A percentile compares a stretch with the other conserved stretches of the same genome.
Evolutionary conservation across 2,888 invertebrate species (phyloP).

Genomic region (Sphaerophoria rueppellii): DNA sequence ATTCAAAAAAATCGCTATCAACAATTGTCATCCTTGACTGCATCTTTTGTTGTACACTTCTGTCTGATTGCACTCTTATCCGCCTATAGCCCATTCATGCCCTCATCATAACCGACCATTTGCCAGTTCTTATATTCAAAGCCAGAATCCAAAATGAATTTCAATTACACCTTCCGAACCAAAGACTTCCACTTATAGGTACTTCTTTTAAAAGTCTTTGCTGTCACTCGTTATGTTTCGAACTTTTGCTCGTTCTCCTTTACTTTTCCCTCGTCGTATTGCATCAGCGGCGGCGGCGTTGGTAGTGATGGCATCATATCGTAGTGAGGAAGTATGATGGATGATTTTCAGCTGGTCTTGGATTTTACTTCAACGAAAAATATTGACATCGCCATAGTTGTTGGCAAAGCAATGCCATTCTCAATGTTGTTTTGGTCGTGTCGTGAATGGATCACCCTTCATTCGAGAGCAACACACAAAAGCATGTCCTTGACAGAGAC

Average conservation of each 20-base stretch:
- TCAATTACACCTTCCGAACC: constrained; percentile 54
- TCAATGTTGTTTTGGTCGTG: constrained; percentile 52
- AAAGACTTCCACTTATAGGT: background rate
- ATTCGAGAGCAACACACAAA: constrained; percentile 8
- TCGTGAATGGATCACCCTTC: constrained; percentile 48
- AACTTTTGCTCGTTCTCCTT: background rate
- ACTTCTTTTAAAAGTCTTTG: background rate
- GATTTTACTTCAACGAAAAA: constrained; percentile 47
- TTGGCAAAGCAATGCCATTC: constrained; percentile 36
- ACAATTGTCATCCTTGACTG: constrained; percentile 52
- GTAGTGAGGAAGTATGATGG: background rate
- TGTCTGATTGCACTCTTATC: constrained; percentile 64
- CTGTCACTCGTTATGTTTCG: background rate
- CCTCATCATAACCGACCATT: constrained; percentile 56
- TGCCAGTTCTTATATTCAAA: constrained; percentile 64
- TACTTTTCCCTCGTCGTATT: constrained; percentile 19
- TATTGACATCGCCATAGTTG: constrained; percentile 21
- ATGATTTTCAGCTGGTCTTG: constrained; percentile 39
- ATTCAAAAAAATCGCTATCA: background rate
- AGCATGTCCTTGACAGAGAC: constrained; percentile 63
- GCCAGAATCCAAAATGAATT: constrained; percentile 67
- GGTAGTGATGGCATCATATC: background rate
- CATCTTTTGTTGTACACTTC: constrained; percentile 61
- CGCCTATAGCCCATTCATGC: constrained; percentile 65
- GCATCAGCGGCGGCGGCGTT: background rate